These are phyloP conservation scores for Neofelis nebulosa DNA, from an alignment of 2,113 vertebrate species.

Conservation along the genomic window DNA sequence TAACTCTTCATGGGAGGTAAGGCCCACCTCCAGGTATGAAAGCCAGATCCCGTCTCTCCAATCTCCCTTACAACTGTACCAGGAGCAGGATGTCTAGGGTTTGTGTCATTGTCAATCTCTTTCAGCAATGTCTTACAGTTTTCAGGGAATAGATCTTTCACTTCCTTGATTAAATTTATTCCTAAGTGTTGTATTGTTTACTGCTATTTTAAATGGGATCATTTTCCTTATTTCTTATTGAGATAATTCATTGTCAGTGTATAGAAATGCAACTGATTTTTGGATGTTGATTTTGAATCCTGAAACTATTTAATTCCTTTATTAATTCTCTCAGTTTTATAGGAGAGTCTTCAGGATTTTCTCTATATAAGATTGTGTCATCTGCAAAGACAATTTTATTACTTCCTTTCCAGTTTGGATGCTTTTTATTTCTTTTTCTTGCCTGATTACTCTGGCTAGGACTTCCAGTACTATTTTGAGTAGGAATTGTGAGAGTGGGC, in stretches of 20 bases:
- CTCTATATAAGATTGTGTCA: no score
- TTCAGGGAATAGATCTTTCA: background rate
- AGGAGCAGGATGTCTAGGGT: background rate
- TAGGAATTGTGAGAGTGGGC: background rate
- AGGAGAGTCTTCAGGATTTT: background rate
- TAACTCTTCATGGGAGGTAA: background rate
- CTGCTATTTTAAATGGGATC: background rate
- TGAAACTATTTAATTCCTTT: background rate
- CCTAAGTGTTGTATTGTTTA: background rate
- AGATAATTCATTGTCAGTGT: background rate
- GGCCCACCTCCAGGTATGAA: background rate
- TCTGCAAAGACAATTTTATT: no score
- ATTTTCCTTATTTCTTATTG: background rate
- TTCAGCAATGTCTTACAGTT: background rate
- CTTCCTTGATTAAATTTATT: background rate
- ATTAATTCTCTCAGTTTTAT: background rate
- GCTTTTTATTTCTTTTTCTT: no score
- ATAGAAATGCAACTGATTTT: background rate
- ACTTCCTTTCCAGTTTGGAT: no score
- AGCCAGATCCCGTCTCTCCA: background rate
- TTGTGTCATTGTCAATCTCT: background rate
- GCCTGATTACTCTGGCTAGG: no score
- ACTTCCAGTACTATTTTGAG: background rate
- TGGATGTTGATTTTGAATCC: background rate
- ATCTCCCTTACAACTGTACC: background rate